Conservation (phyloP, 2,113 vertebrate genomes). For the Ia io region DNA sequence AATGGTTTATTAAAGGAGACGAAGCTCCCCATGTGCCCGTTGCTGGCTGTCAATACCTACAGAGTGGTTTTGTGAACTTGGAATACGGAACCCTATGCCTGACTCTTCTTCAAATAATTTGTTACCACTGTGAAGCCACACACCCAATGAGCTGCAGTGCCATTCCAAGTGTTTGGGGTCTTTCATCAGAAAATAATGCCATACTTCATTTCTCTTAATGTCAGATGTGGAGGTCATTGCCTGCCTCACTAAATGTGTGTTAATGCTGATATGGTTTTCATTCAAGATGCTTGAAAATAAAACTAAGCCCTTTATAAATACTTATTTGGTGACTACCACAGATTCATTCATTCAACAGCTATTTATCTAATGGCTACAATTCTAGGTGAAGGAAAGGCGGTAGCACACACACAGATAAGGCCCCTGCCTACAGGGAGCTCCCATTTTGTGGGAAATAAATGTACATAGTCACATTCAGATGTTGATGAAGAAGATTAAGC, state of each 20-base stretch:
- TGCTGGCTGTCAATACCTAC: neutral
- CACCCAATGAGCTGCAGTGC: neutral
- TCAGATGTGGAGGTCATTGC: neutral
- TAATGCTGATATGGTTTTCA: neutral
- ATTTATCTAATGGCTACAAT: neutral
- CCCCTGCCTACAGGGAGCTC: neutral
- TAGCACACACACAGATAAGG: neutral
- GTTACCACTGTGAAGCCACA: neutral
- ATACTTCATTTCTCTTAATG: constrained; percentile 23
- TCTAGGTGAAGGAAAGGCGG: neutral
- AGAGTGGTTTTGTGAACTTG: neutral
- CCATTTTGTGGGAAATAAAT: neutral
- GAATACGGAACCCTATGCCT: neutral
- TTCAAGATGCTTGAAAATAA: constrained; percentile 16
- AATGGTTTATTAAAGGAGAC: neutral
- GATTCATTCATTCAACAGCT: neutral
- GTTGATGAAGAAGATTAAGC: neutral
- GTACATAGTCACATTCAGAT: neutral
- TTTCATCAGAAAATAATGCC: constrained; percentile 31
- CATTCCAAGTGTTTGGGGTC: neutral
- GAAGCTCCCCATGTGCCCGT: neutral
- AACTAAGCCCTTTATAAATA: neutral
- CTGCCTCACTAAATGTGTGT: neutral
- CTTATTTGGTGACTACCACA: neutral
- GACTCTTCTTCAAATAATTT: neutral